Percentiles rank a stretch among this genome's conserved stretches.
phyloP scores from a whole-genome alignment of 64 coral and sea anemone species.

The Catalaphyllia jardinei region DNA sequence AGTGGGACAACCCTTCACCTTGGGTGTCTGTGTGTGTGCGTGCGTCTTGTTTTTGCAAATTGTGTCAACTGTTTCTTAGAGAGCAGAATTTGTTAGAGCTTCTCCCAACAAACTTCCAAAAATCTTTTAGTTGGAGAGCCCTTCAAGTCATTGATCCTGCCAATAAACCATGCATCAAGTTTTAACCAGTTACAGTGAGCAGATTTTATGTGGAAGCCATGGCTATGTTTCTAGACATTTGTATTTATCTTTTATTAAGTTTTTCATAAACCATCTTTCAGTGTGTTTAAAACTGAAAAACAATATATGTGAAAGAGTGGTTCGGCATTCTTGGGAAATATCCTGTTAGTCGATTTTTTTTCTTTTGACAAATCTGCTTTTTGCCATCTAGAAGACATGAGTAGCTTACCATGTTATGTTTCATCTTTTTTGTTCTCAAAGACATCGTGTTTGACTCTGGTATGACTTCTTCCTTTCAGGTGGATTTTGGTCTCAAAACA shows the following conservation, averaged over 20 bases:
- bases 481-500: slow-evolving; percentile 88
- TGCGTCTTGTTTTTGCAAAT: neutral
- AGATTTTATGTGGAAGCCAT: neutral
- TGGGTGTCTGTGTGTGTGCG: neutral
- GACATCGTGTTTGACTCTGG: neutral
- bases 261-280: neutral
- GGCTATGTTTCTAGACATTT: neutral
- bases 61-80: neutral
- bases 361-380: neutral
- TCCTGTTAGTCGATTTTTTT: slow-evolving; percentile 8
- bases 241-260: neutral
- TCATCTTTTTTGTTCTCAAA: neutral
- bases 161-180: neutral
- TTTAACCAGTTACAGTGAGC: neutral
- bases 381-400: neutral
- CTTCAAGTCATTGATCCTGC: neutral
- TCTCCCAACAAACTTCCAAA: neutral
- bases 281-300: too few relatives aligned
- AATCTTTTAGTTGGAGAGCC: neutral
- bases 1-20: neutral
- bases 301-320: neutral
- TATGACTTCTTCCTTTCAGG: slow-evolving; percentile 63
- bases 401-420: neutral
- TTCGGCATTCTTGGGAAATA: neutral
- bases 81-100: neutral